Percentiles rank a stretch among this genome's conserved stretches.
Evolutionary conservation across 1,140 invertebrate genomes (phyloP).

Genomic region (Microvelia longipes): DNA sequence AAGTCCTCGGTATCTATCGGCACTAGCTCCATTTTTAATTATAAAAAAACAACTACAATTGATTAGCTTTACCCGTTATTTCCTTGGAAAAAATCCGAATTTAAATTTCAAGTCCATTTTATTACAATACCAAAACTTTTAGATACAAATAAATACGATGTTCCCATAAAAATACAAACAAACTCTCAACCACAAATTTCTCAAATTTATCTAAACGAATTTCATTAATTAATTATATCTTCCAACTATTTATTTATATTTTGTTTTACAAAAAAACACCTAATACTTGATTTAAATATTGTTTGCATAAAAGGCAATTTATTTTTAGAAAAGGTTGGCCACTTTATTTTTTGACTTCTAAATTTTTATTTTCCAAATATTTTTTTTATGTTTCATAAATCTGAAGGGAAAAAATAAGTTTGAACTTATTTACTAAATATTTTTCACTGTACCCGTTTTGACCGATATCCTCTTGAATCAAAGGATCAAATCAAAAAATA

Average conservation of each 20-base stretch:
- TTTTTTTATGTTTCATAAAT: constrained; percentile 8
- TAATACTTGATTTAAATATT: constrained; percentile 5
- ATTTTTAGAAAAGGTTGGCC: neutral
- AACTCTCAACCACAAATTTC: constrained; percentile 2
- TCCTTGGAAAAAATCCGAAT: neutral
- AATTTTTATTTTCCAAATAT: neutral
- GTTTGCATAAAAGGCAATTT: constrained; percentile 2
- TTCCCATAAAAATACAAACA: constrained; percentile 6
- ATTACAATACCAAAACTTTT: too few relatives aligned
- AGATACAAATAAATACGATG: neutral
- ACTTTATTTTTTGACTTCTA: neutral
- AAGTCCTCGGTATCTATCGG: constrained; percentile 7
- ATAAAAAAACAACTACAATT: too few relatives aligned
- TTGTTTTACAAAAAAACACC: neutral
- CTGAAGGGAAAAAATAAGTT: constrained; percentile 9
- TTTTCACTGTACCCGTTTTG: constrained; percentile 17
- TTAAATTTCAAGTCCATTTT: neutral
- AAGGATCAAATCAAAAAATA: constrained; percentile 17
- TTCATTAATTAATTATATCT: neutral
- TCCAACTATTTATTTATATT: constrained; percentile 11
- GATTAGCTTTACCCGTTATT: constrained; percentile 4
- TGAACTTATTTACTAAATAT: constrained; percentile 1
- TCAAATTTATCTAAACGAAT: neutral
- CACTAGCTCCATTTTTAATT: constrained; percentile 7
- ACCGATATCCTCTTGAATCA: constrained; percentile 16